Conservation (phyloP, 2,888 invertebrate species). For the Entomobrya multifasciata region DNA sequence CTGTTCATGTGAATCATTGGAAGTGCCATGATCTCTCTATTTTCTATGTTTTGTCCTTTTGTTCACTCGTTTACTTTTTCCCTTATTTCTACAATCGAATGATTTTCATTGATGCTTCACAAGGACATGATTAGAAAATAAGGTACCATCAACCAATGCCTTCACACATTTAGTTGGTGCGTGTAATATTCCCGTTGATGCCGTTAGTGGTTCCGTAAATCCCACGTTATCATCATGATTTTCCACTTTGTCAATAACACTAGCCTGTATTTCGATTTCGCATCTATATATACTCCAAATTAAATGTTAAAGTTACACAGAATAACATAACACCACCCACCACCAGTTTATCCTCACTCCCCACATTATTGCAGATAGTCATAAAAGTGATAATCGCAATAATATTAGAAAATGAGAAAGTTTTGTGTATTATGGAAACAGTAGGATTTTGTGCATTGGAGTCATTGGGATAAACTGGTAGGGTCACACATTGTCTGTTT, state of each 20-base stretch:
- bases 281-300: neutral
- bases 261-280: conserved; percentile 29
- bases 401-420: conserved; percentile 20
- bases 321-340: neutral
- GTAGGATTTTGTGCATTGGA: neutral
- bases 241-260: conserved; percentile 77
- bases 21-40: neutral
- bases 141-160: conserved; percentile 52
- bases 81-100: neutral
- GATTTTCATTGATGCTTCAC: neutral
- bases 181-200: conserved; percentile 74
- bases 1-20: neutral
- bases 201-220: conserved; percentile 74
- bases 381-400: conserved; percentile 27
- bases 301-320: conserved; percentile 2
- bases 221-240: conserved; percentile 76
- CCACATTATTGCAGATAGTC: conserved; percentile 32
- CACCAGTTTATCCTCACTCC: conserved; percentile 14
- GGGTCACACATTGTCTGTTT: conserved; percentile 33
- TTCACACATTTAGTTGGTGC: conserved; percentile 33
- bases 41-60: neutral
- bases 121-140: conserved; percentile 22
- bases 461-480: neutral
- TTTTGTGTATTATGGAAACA: neutral
- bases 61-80: neutral